These are phyloP conservation scores for Pandemis cinnamomeana DNA, from an alignment of 2,888 invertebrate species.

Conservation along the genomic window DNA sequence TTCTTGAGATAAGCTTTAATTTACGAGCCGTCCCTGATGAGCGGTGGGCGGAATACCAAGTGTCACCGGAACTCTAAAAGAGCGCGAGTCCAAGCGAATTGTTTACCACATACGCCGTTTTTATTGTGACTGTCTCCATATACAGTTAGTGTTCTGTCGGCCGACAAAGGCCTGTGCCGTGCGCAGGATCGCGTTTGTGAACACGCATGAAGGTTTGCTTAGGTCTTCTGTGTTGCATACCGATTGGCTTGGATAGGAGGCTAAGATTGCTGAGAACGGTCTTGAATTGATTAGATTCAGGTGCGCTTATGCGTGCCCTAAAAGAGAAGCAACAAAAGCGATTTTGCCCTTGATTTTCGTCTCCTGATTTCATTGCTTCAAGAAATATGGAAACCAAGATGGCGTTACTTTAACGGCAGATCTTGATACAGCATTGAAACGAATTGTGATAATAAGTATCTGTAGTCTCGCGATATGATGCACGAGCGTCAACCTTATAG, in stretches of 20 bases:
- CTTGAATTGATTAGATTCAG: not conserved
- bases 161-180: slow-evolving; percentile 25
- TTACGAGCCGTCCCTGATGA: slow-evolving; percentile 60
- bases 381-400: not conserved
- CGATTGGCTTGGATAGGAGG: not conserved
- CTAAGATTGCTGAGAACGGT: not conserved
- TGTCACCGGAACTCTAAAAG: slow-evolving; percentile 43
- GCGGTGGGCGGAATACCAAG: slow-evolving; percentile 61
- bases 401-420: not conserved
- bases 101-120: slow-evolving; percentile 1
- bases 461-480: not conserved
- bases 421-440: not conserved
- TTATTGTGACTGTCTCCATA: not conserved
- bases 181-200: slow-evolving; percentile 14
- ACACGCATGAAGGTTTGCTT: slow-evolving; percentile 23
- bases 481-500: not conserved
- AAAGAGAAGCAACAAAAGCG: not conserved
- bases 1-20: slow-evolving; percentile 57
- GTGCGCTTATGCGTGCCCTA: not conserved
- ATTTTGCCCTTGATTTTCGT: not conserved
- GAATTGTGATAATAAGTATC: not conserved
- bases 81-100: not conserved
- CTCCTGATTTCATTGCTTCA: not conserved
- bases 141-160: slow-evolving; percentile 8
- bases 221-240: not conserved